Base-by-base conservation (phyloP, 2,113 vertebrate genomes). In the Columba livia region DNA sequence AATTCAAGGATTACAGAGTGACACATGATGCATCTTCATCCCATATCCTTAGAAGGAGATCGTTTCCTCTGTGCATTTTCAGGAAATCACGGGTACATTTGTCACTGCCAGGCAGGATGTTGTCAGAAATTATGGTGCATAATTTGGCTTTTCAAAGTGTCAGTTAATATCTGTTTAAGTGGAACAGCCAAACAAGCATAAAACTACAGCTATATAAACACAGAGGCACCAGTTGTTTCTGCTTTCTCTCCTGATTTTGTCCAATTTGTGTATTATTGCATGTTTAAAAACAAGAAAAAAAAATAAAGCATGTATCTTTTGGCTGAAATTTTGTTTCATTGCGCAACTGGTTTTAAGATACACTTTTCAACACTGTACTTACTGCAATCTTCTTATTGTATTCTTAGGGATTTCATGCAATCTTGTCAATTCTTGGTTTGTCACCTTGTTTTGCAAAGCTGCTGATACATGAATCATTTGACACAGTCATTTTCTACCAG, bases 401-500 rank as follows among this genome's bases (percentile, higher is more conserved):
- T 95, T 92, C 81, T 15, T 85, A 99, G 99, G 98, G 99, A 60
- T 98, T 99, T 78, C 98, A 98, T 96, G 97, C 98, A 64, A 97
- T 98, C 31, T 61, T 98, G 93, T 97, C 98, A 85, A 98, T 99
- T 94, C 97, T 99, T 94, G 98, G 98, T 29, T 96, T 98, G 53
- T 99, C 98, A 40, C 97, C 97, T 5, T 98, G 97, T 72, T 98
- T 99, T 64, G 98, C 98, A 34, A 98, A 97, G 69, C 96, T 99
- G 42, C 96, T 99, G 64, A 90, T 99, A 79, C 98, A 97, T 38
- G 98, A 99, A 81, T 98, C 98, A 42, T 99, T 99, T 57, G 99
- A 99, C 79, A 96, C 97, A 24, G 98, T 99, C 11, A 98, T 99
- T 96, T 99, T 99, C 96, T 97, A 98, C 54, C 98, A 98, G 70